phyloP scores from a whole-genome alignment of 2,888 invertebrate genomes.

The Nasonia oneida region DNA sequence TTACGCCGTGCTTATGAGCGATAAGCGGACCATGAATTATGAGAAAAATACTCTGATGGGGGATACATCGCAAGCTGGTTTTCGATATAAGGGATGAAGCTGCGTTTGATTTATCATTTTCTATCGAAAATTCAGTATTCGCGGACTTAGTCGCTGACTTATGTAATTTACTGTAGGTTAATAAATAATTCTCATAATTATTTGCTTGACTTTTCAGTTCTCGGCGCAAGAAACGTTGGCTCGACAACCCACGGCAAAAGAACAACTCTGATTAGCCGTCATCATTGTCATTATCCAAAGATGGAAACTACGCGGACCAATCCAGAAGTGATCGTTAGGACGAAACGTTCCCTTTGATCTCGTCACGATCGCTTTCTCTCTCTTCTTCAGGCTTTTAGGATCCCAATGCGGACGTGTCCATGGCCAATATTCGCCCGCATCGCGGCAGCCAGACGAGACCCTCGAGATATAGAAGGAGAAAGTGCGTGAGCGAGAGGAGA shows the following conservation, averaged over 20 bases:
- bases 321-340: constrained; percentile 70
- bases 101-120: constrained; percentile 9
- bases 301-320: not conserved
- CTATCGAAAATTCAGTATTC: constrained; percentile 31
- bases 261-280: constrained; percentile 46
- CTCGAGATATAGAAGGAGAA: not conserved
- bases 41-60: constrained; percentile 39
- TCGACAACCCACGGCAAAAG: constrained; percentile 4
- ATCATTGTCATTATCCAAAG: constrained; percentile 53
- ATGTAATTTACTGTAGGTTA: no score
- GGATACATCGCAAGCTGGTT: constrained; percentile 25
- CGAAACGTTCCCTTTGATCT: constrained; percentile 76
- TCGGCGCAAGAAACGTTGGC: not conserved
- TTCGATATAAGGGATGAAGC: not conserved
- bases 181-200: no score
- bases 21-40: constrained; percentile 58
- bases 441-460: not conserved
- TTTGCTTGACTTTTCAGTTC: not conserved
- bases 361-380: constrained; percentile 70
- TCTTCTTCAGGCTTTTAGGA: constrained; percentile 45
- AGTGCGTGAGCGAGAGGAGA: constrained; percentile 62
- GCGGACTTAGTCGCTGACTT: not conserved
- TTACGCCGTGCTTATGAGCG: constrained; percentile 45
- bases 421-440: constrained; percentile 47
- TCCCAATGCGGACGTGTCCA: constrained; percentile 42